A percentile compares a stretch with the other conserved stretches of the same genome.
phyloP scores from a whole-genome alignment of 2,888 invertebrate genomes.

The Uropetala carovei region DNA sequence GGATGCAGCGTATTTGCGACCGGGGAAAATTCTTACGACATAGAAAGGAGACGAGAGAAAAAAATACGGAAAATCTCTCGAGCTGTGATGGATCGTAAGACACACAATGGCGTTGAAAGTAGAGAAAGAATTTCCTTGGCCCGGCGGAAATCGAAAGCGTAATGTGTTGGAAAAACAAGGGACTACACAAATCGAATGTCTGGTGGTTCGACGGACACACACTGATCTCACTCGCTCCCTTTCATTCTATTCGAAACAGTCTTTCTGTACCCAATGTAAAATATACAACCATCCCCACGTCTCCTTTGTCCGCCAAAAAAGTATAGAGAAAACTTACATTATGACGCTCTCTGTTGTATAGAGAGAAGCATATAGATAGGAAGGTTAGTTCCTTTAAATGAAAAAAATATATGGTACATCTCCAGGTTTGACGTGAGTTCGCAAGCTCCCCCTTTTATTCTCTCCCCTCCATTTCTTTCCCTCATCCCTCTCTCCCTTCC shows the following conservation, averaged over 20 bases:
- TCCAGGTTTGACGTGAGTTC: background rate
- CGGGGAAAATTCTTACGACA: too few relatives aligned
- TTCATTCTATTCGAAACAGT: background rate
- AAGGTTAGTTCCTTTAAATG: background rate
- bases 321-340: background rate
- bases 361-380: background rate
- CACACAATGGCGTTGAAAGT: too few relatives aligned
- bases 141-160: background rate
- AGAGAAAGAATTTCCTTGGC: background rate
- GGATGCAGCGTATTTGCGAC: too few relatives aligned
- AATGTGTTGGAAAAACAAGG: conserved; percentile 7
- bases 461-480: background rate
- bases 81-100: too few relatives aligned
- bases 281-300: background rate
- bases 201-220: background rate
- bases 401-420: background rate
- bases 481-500: background rate
- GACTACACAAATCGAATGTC: background rate
- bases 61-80: too few relatives aligned
- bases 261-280: background rate
- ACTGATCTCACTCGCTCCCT: background rate
- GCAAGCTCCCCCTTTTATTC: background rate
- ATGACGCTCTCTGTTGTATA: too few relatives aligned
- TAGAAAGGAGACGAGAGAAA: too few relatives aligned
- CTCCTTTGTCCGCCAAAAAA: background rate